phyloP scores from a whole-genome alignment of 2,888 invertebrate species.

The Xestia sexstrigata region DNA sequence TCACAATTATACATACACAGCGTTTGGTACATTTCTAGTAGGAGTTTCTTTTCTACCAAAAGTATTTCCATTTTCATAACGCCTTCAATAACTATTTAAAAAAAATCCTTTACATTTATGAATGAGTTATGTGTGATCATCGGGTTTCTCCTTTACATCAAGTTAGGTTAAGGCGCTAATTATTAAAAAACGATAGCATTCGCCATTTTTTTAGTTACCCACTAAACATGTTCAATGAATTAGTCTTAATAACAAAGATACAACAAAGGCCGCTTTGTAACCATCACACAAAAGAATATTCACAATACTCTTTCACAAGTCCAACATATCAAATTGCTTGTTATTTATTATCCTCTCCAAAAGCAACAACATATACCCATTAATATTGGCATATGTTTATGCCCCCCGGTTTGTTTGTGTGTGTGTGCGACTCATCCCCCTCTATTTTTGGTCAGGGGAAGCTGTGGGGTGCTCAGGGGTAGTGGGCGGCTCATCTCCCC shows the following conservation, averaged over 20 bases:
- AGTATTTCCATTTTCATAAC: not conserved
- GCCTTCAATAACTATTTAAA: not conserved
- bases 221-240: not conserved
- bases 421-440: constrained; percentile 77
- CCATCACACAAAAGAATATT: constrained; percentile 23
- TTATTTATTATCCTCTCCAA: constrained; percentile 46
- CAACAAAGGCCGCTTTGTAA: constrained; percentile 12
- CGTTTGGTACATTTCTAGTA: not conserved
- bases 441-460: constrained; percentile 84
- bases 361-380: constrained; percentile 40
- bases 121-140: not conserved
- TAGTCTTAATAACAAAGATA: constrained; percentile 13
- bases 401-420: constrained; percentile 61
- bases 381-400: constrained; percentile 50
- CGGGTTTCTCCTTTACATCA: not conserved
- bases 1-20: not conserved
- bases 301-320: constrained; percentile 17
- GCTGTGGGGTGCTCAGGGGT: constrained; percentile 75
- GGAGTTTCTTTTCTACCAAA: not conserved
- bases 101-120: not conserved
- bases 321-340: constrained; percentile 35
- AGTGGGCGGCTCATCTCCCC: constrained; percentile 79
- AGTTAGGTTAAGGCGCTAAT: not conserved
- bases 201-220: not conserved
- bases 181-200: not conserved